These are phyloP conservation scores for Drosophila erecta DNA, from an alignment of 1,140 invertebrate species.

Conservation along the genomic window DNA sequence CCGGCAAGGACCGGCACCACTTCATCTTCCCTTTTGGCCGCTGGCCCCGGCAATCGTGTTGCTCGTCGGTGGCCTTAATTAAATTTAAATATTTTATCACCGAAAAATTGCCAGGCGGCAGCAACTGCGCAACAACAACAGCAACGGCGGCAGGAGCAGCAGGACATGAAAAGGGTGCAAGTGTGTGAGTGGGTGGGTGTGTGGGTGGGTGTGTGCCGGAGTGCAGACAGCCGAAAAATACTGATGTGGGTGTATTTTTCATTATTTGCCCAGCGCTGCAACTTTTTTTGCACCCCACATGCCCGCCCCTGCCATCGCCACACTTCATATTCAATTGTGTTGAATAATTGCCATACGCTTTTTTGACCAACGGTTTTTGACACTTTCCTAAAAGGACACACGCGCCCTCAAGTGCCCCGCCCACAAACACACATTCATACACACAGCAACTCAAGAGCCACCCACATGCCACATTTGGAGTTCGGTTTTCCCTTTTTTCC, in stretches of 20 bases:
- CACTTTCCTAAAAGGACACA: constrained; percentile 84
- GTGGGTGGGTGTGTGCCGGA: constrained; percentile 31
- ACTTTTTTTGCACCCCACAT: constrained; percentile 43
- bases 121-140: constrained; percentile 66
- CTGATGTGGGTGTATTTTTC: constrained; percentile 83
- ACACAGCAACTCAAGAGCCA: constrained; percentile 11
- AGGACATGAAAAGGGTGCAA: constrained; percentile 72
- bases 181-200: constrained; percentile 42
- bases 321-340: constrained; percentile 85
- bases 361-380: constrained; percentile 84
- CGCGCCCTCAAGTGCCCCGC: constrained; percentile 65
- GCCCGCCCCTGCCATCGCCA: constrained; percentile 65
- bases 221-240: constrained; percentile 81
- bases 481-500: constrained; percentile 64
- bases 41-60: constrained; percentile 60
- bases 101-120: constrained; percentile 84
- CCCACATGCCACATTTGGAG: constrained; percentile 73
- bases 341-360: constrained; percentile 85
- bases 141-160: constrained; percentile 24
- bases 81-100: constrained; percentile 85
- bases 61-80: constrained; percentile 82
- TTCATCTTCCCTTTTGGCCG: constrained; percentile 57
- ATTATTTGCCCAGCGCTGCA: constrained; percentile 80
- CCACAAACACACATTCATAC: constrained; percentile 8
- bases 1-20: constrained; percentile 23